Base-by-base conservation (phyloP, 2,888 invertebrate genomes). In the Ophion obscuratus region DNA sequence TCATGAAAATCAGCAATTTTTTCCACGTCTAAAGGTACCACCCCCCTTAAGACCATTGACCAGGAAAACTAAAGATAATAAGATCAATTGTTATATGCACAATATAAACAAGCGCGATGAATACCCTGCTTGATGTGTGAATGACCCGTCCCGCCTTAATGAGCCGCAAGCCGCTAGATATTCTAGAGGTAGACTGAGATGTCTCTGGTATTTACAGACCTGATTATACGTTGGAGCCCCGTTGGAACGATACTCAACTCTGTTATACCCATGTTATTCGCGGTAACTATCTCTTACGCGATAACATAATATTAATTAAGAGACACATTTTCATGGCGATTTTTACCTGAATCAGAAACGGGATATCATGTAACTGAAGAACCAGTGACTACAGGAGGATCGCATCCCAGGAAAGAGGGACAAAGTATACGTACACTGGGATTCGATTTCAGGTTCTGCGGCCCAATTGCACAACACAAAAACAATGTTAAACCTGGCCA, bases 281-380 rank as follows among this genome's bases (percentile, higher is more conserved):
- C 73, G n/a, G 40, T 66, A 73, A 73, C 80, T 66, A 61, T 73
- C 66, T 66, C 53, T 24, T 57, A 57, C 73, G n/a, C 67, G 75
- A 81, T 79, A 79, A 61, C 81, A 36, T 75, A 68, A 81, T 61
- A 75, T 75, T 74, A 81, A 81, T 81, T 74, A 61, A 67, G 64
- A 61, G 80, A 70, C 53, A 73, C 71, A 75, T 74, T 66, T 81
- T 75, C 68, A 67, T 75, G 44, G 57, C 44, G 20, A 75, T 75
- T 75, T 57, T 74, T 57, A 36, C 59, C 47, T 61, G 14, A 68
- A 67, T 67, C 59, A 53, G 75, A 81, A 75, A 75, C 47, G 74
- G 64, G 59, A 81, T 81, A 74, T 67, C 17, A 57, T 67, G 81
- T 74, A 81, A 81, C n/a, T 61, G 74, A 74, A 81, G 66, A 74